Percentiles rank a stretch among this genome's conserved stretches.
Evolutionary conservation across 2,797 vertebrate genomes (phyloP).

Genomic region (Dryobates pubescens): DNA sequence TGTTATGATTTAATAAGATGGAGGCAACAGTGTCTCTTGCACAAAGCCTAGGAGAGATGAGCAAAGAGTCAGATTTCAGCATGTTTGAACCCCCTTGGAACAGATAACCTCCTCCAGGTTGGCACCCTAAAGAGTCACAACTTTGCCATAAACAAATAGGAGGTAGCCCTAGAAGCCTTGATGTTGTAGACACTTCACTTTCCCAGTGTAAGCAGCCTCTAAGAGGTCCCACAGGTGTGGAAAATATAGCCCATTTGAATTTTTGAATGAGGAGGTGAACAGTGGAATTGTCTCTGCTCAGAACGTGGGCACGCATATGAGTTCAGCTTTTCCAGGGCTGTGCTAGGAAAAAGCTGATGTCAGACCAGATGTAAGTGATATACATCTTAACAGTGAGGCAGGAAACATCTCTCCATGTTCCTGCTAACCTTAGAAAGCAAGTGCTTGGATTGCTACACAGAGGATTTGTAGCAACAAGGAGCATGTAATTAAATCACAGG

Average conservation of each 20-base stretch:
- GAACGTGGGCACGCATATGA: not conserved
- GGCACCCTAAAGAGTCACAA: not conserved
- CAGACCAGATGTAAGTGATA: conserved; percentile 20
- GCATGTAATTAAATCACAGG: conserved; percentile 55
- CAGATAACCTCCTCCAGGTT: not conserved
- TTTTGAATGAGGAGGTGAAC: not conserved
- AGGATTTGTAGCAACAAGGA: conserved; percentile 63
- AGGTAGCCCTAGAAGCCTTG: not conserved
- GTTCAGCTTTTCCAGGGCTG: not conserved
- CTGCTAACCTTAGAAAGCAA: conserved; percentile 66
- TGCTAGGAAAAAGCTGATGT: conserved; percentile 34
- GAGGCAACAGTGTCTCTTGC: not conserved
- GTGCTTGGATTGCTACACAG: conserved; percentile 39
- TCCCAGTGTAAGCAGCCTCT: not conserved
- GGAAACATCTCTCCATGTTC: not conserved
- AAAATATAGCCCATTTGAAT: not conserved
- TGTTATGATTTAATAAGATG: not conserved
- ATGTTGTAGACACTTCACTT: not conserved
- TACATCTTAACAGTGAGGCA: not conserved
- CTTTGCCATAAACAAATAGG: not conserved
- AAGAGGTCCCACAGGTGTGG: not conserved
- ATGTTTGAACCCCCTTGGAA: not conserved
- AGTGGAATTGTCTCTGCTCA: not conserved
- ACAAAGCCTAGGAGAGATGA: not conserved
- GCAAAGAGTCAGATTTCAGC: not conserved